Evolutionary conservation across 92 coral and sea anemone genomes (phyloP).

Genomic region (Paramuricea clavata): DNA sequence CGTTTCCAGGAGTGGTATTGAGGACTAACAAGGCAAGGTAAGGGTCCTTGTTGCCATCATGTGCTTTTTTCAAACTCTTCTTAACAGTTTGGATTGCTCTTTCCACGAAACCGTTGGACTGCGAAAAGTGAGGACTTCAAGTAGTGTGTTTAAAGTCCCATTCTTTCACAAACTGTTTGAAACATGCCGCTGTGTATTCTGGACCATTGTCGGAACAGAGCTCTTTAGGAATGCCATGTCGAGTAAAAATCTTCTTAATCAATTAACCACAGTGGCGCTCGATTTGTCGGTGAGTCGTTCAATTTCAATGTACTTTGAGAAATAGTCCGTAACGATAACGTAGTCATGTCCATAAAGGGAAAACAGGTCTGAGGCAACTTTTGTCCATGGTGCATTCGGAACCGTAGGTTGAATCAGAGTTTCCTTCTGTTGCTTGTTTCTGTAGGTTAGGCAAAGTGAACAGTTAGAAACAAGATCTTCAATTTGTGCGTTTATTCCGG

Average conservation of each 20-base stretch:
- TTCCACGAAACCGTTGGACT: not conserved
- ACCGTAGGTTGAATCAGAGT: not conserved
- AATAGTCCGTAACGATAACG: not conserved
- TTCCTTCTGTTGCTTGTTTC: not conserved
- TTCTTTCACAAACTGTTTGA: not conserved
- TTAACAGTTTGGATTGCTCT: too few relatives aligned
- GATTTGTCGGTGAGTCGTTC: not conserved
- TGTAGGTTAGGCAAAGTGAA: not conserved
- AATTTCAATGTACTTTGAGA: not conserved
- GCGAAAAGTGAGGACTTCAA: not conserved
- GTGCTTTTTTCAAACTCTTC: too few relatives aligned
- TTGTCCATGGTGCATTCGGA: not conserved
- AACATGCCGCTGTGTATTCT: not conserved
- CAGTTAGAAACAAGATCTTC: not conserved
- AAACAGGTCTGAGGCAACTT: not conserved
- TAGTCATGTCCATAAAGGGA: not conserved
- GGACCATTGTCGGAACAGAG: not conserved
- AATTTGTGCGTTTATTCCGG: not conserved
- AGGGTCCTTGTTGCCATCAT: too few relatives aligned
- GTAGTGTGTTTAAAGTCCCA: not conserved
- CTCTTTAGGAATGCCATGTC: not conserved
- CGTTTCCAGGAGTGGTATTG: conserved; percentile 5
- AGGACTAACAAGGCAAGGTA: not conserved
- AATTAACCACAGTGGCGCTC: not conserved
- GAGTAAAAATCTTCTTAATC: not conserved